Evolutionary conservation across 2,888 invertebrate species (phyloP).

Genomic region (Alcis repandata): DNA sequence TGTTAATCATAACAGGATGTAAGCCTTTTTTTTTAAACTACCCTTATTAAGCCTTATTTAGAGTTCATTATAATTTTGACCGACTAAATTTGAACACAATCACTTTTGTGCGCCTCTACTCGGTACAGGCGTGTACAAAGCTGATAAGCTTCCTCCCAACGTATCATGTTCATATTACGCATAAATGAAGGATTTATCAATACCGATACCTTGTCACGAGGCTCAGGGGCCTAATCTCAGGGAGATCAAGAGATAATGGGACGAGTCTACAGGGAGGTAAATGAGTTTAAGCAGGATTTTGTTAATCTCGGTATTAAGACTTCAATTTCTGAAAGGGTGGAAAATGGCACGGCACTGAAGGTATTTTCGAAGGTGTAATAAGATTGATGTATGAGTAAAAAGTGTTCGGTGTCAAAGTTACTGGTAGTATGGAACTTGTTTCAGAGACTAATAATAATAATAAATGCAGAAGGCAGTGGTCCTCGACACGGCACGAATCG

Average conservation of each 20-base stretch:
- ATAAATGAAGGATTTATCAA: conserved; percentile 41
- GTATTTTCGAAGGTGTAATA: not conserved
- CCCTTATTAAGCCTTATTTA: too few relatives aligned
- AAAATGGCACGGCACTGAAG: conserved; percentile 5
- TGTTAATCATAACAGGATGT: too few relatives aligned
- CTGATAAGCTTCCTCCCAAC: conserved; percentile 29
- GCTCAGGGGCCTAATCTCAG: conserved; percentile 45
- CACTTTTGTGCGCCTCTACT: not conserved
- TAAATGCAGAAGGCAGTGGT: too few relatives aligned
- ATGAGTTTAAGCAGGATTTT: conserved; percentile 35
- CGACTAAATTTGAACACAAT: too few relatives aligned
- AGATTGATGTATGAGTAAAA: not conserved
- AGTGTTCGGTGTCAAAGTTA: too few relatives aligned
- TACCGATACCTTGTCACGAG: conserved; percentile 46
- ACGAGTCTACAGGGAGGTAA: conserved; percentile 34
- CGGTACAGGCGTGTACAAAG: conserved; percentile 10
- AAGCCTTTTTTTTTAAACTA: too few relatives aligned
- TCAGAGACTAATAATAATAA: too few relatives aligned
- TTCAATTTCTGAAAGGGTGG: conserved; percentile 29
- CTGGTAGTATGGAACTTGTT: too few relatives aligned
- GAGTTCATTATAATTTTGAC: too few relatives aligned
- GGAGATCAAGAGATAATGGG: conserved; percentile 46
- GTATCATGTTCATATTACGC: conserved; percentile 42
- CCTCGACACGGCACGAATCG: too few relatives aligned
- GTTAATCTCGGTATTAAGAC: conserved; percentile 32